These are phyloP conservation scores for Menidia beryllina DNA, from an alignment of 2,113 vertebrate genomes.

Conservation along the genomic window DNA sequence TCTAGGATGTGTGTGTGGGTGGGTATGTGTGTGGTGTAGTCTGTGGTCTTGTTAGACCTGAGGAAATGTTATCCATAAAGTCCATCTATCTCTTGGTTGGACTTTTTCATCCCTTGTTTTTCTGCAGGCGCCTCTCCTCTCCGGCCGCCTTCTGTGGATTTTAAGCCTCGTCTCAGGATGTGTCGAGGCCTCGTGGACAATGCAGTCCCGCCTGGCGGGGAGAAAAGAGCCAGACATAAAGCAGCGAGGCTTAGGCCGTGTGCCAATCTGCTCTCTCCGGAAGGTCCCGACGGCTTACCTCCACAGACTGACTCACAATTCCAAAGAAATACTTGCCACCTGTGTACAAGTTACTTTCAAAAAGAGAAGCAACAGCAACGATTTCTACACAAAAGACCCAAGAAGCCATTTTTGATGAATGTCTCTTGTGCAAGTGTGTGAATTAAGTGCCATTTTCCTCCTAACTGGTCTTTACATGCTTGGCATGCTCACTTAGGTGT, in stretches of 20 bases:
- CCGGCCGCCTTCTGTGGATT: too few relatives aligned
- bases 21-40: constrained; percentile 4
- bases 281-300: constrained; percentile 6
- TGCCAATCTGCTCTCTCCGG: constrained; percentile 10
- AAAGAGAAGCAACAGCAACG: neutral
- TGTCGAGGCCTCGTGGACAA: constrained; percentile 23
- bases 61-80: constrained; percentile 52
- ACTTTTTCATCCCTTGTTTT: constrained; percentile 12
- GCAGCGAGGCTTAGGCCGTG: constrained; percentile 14
- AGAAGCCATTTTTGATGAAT: constrained; percentile 1
- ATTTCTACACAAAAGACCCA: constrained; percentile 6
- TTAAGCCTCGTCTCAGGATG: constrained; percentile 2
- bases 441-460: constrained; percentile 10
- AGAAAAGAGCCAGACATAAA: constrained; percentile 1
- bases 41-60: constrained; percentile 27
- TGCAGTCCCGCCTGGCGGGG: constrained; percentile 2
- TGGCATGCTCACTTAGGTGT: constrained; percentile 1
- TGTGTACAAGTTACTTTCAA: neutral
- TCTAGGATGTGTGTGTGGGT: constrained; percentile 11
- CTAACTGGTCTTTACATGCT: neutral
- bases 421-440: neutral
- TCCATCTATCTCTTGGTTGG: constrained; percentile 22
- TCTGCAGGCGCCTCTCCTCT: neutral
- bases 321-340: neutral
- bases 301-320: neutral